Evolutionary conservation across 1,140 invertebrate species (phyloP), one percentile per base, ranked within the genome.

Genomic region (Ostrea edulis): DNA sequence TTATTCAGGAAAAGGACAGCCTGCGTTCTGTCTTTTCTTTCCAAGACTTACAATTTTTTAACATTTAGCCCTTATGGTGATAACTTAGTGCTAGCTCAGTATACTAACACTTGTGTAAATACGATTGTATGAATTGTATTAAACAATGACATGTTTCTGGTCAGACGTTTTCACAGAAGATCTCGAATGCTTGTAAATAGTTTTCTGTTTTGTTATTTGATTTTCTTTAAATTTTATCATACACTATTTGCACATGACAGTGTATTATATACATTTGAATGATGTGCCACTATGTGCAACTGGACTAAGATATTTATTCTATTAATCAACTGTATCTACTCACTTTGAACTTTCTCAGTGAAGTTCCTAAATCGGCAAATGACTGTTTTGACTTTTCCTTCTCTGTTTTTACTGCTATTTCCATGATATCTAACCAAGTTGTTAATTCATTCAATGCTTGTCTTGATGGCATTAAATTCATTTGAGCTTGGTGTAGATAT

Each of bases 391-490:
- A 65, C 82, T 90, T 92, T 25, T 91, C 88, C 54, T 89, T 91
- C 82, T 94, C 94, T 7, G 91, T 90, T n/a, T 71, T 52, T 11
- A 94, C 88, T 0, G 90, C 89, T 22, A 91, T 86, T 44, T 93
- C 91, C 52, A 95, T 91, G 44, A 91, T 90, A 22, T 92, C 91
- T 35, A 94, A 87, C 94, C 94, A 95, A 14, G 90, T 86, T n/a
- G 89, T 90, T 20, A 95, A 91, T 87, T 95, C 94, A 58, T 91
- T 90, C 20, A 95, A 88, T n/a, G 94, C 93, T 84, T 95, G 94
- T 81, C 94, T 89, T 9, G 94, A 95, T 29, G 94, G 94, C 97
- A 98, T 98, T 88, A 98, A 94, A 92, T 95, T 94, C 92, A 95
- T 94, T 87, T 95, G 94, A 11, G 93, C 92, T 86, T 96, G 95